A percentile compares a stretch with the other conserved stretches of the same genome.
Conservation (phyloP, 2,113 vertebrate genomes). For the Hirundichthys speculiger region DNA sequence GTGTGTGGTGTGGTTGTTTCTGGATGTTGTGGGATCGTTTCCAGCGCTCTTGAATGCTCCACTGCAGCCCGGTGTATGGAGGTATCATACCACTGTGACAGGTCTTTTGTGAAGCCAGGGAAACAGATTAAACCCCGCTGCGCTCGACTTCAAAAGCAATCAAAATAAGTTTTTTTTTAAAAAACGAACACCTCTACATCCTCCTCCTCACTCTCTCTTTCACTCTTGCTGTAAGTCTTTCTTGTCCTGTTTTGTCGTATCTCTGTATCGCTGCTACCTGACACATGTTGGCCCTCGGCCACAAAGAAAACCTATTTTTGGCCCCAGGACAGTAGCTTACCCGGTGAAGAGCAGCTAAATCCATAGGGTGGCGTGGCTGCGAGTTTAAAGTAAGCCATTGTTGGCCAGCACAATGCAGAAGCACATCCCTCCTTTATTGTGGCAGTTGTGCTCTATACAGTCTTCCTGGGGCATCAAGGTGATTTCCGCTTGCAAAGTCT, state of each 20-base stretch:
- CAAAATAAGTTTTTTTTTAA: conserved; percentile 54
- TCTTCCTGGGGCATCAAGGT: conserved; percentile 58
- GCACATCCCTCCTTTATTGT: conserved; percentile 67
- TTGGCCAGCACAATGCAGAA: conserved; percentile 69
- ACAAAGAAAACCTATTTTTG: conserved; percentile 46
- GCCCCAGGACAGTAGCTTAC: conserved; percentile 60
- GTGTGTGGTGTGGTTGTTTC: conserved; percentile 25
- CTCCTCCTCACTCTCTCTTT: conserved; percentile 43
- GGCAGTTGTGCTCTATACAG: conserved; percentile 58
- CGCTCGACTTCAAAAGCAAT: conserved; percentile 58
- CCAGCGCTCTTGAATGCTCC: conserved; percentile 57
- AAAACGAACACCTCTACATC: conserved; percentile 6
- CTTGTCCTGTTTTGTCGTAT: not conserved
- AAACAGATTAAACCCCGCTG: conserved; percentile 69
- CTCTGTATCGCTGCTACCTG: conserved; percentile 66
- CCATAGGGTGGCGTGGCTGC: conserved; percentile 62
- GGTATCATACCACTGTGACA: conserved; percentile 65
- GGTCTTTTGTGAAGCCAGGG: conserved; percentile 59
- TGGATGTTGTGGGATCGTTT: conserved; percentile 63
- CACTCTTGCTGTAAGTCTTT: conserved; percentile 19
- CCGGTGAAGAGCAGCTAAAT: conserved; percentile 58
- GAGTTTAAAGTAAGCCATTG: conserved; percentile 74
- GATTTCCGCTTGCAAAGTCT: conserved; percentile 73
- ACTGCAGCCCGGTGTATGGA: conserved; percentile 54
- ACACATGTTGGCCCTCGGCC: too few species aligned